Conservation (phyloP, 1,140 invertebrate genomes). For the Drepana arcuata region DNA sequence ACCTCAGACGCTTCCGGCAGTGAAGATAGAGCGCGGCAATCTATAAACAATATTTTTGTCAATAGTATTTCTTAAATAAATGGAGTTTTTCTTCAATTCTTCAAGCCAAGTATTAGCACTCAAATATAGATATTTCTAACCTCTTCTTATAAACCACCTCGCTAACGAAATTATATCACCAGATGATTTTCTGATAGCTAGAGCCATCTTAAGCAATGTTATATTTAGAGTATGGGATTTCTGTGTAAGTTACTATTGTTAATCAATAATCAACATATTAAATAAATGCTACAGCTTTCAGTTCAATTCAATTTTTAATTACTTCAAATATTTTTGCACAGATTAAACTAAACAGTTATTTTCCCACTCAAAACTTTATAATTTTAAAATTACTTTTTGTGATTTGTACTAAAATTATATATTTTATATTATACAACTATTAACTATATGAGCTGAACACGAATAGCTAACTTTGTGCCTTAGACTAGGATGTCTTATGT, state of each 20-base stretch:
- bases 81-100: too few relatives aligned
- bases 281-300: not conserved
- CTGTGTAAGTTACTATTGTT: not conserved
- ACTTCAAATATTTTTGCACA: too few relatives aligned
- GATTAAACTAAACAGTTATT: too few relatives aligned
- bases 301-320: not conserved
- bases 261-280: not conserved
- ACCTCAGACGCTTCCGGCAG: constrained; percentile 38
- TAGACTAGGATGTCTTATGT: too few relatives aligned
- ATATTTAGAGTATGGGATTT: not conserved
- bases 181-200: constrained; percentile 33
- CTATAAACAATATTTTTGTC: constrained; percentile 24
- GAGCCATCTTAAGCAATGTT: constrained; percentile 26
- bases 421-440: too few relatives aligned
- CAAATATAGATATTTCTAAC: constrained; percentile 38
- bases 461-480: too few relatives aligned
- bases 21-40: constrained; percentile 35
- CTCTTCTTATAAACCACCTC: constrained; percentile 52
- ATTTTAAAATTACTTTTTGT: too few relatives aligned
- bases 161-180: constrained; percentile 27
- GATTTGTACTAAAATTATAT: too few relatives aligned
- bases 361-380: too few relatives aligned
- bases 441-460: too few relatives aligned
- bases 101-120: too few relatives aligned
- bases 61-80: too few relatives aligned